Conservation (phyloP, 1,140 invertebrate species). For the Ganaspis sp. region DNA sequence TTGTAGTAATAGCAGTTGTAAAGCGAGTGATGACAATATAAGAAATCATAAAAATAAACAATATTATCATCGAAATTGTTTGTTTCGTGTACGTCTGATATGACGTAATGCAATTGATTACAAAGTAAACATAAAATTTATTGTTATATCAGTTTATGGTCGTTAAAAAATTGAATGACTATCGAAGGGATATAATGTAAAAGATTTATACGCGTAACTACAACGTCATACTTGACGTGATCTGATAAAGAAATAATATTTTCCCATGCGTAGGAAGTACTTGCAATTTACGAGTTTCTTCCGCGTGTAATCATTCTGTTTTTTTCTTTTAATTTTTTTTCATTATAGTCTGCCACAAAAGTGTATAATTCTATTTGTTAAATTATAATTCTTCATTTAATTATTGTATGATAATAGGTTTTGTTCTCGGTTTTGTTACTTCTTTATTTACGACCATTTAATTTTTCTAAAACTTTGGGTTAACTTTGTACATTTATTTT, state of each 20-base stretch:
- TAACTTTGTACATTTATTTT: too few species aligned
- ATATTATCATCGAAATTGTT: too few species aligned
- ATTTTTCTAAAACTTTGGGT: too few species aligned
- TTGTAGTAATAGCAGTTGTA: too few species aligned
- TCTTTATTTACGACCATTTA: too few species aligned
- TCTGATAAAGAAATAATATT: not conserved
- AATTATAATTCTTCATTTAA: too few species aligned
- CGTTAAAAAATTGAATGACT: constrained; percentile 14
- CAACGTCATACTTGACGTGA: constrained; percentile 15
- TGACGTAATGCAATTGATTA: not conserved
- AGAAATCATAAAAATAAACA: too few species aligned
- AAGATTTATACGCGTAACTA: not conserved
- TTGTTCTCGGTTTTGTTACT: too few species aligned
- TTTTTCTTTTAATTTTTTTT: not conserved
- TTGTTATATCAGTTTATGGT: not conserved
- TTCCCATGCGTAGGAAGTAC: constrained; percentile 1
- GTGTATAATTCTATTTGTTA: too few species aligned
- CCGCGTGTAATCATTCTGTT: not conserved
- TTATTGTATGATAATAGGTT: too few species aligned
- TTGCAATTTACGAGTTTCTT: not conserved
- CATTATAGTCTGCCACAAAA: too few species aligned
- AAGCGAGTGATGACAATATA: too few species aligned
- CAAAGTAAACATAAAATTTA: not conserved
- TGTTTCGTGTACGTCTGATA: not conserved
- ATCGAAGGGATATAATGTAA: not conserved